A percentile compares a stretch with the other conserved stretches of the same genome.
These are phyloP conservation scores for Macrocentrus cingulum DNA, from an alignment of 1,140 invertebrate species.

Conservation along the genomic window DNA sequence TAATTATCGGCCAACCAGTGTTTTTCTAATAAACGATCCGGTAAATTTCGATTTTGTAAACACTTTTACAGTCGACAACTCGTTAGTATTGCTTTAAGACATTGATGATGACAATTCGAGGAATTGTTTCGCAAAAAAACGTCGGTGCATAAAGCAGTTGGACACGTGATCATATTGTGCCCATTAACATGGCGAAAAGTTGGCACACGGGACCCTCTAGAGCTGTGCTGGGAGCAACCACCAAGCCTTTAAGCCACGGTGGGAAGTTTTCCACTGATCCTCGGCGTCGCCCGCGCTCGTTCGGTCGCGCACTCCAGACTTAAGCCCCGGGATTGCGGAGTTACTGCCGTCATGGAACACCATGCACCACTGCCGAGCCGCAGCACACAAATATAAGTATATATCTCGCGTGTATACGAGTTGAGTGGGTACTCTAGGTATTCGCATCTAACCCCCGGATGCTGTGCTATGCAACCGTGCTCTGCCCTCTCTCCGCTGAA, in stretches of 20 bases:
- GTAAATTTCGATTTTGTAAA: constrained; percentile 53
- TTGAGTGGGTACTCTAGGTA: constrained; percentile 28
- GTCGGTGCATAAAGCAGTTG: background rate
- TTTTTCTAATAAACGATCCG: background rate
- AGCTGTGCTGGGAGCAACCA: constrained; percentile 46
- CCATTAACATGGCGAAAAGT: constrained; percentile 57
- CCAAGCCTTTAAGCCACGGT: constrained; percentile 59
- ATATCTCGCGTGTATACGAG: constrained; percentile 34
- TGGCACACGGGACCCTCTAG: constrained; percentile 27
- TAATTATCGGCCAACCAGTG: background rate
- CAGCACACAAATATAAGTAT: constrained; percentile 43
- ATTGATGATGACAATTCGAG: too few species aligned
- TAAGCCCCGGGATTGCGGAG: constrained; percentile 59
- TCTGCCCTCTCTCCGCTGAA: constrained; percentile 34
- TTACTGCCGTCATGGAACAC: constrained; percentile 56
- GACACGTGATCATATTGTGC: constrained; percentile 55
- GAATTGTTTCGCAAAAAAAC: background rate
- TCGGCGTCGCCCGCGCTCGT: constrained; percentile 37
- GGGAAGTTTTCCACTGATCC: constrained; percentile 60
- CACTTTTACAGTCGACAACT: constrained; percentile 30
- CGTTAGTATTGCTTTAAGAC: too few species aligned
- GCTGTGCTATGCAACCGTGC: constrained; percentile 13
- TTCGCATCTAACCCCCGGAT: constrained; percentile 32
- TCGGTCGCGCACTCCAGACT: constrained; percentile 36
- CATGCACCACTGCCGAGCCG: constrained; percentile 45